Conservation (phyloP, 2,797 vertebrate genomes). For the Neoniphon sammara region DNA sequence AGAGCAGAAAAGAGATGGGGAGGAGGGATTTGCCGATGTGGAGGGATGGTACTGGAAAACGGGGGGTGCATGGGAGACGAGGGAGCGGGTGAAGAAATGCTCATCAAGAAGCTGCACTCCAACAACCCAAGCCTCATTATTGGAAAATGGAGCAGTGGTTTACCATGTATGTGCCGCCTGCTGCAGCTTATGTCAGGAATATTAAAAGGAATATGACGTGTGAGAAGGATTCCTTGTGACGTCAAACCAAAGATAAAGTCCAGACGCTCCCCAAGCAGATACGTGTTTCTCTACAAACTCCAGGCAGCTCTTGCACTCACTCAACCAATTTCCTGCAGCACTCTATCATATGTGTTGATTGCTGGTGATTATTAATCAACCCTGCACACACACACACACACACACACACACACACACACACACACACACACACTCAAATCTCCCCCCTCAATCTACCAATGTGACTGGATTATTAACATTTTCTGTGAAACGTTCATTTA, state of each 20-base stretch:
- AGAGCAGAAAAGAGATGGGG: conserved; percentile 53
- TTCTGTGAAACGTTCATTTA: neutral
- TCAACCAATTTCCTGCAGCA: conserved; percentile 27
- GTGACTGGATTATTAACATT: conserved; percentile 2
- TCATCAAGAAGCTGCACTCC: conserved; percentile 19
- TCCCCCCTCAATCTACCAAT: neutral
- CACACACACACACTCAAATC: neutral
- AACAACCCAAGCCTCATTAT: neutral
- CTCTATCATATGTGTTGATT: conserved; percentile 19
- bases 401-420: too few relatives aligned
- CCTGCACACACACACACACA: neutral
- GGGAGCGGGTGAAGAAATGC: neutral
- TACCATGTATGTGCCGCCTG: neutral
- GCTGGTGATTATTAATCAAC: conserved; percentile 23
- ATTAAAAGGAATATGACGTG: conserved; percentile 2
- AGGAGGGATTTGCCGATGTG: conserved; percentile 48
- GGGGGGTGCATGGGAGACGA: neutral
- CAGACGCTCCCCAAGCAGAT: conserved; percentile 11
- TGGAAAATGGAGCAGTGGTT: conserved; percentile 14
- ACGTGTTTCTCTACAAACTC: conserved; percentile 1
- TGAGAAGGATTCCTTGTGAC: conserved; percentile 18
- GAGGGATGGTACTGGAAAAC: neutral
- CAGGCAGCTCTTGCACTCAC: conserved; percentile 1
- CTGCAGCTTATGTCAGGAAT: conserved; percentile 15
- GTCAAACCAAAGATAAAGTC: conserved; percentile 35